Conservation (phyloP, 2,113 vertebrate genomes). For the Rhineura floridana region DNA sequence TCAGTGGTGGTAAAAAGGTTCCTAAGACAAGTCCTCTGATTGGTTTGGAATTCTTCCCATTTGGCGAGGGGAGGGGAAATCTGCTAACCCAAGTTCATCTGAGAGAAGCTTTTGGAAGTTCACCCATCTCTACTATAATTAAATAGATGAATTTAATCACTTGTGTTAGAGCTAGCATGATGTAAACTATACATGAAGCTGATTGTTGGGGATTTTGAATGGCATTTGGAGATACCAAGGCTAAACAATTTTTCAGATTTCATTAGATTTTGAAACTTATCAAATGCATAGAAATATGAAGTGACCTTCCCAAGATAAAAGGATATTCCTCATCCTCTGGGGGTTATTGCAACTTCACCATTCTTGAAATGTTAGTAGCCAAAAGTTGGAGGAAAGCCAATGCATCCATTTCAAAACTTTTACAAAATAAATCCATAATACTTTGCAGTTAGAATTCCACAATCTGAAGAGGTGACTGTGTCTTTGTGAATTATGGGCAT, state of each 20-base stretch:
- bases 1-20: too few relatives aligned
- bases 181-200: neutral
- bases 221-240: neutral
- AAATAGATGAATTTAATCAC: neutral
- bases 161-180: neutral
- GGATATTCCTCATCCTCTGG: constrained; percentile 19
- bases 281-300: neutral
- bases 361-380: neutral
- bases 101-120: neutral
- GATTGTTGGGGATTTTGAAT: neutral
- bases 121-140: neutral
- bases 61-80: too few relatives aligned
- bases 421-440: constrained; percentile 45
- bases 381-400: neutral
- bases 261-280: neutral
- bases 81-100: too few relatives aligned
- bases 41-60: too few relatives aligned
- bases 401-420: constrained; percentile 32
- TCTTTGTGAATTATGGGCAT: constrained; percentile 61
- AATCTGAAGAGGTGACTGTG: constrained; percentile 36
- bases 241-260: neutral
- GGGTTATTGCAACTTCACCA: neutral
- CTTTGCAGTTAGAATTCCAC: constrained; percentile 28
- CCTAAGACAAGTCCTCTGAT: too few relatives aligned
- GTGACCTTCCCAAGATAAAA: constrained; percentile 9